Base-by-base conservation (phyloP, 1,140 invertebrate species). In the Lanistes nyassanus region DNA sequence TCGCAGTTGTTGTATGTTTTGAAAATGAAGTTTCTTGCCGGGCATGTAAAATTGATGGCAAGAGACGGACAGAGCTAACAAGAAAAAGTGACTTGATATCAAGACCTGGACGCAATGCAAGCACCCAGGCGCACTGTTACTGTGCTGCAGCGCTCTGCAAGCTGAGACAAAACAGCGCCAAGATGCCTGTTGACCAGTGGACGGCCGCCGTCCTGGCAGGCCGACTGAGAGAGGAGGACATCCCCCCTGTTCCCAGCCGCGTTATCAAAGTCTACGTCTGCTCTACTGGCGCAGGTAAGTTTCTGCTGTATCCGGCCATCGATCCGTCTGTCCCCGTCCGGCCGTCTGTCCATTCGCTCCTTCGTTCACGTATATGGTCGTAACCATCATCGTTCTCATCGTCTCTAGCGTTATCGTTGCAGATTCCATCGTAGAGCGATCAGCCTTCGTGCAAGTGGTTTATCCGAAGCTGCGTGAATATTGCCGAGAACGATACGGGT, bases 381-480 rank as follows among this genome's bases (percentile, higher is more conserved):
- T 37, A 47, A 42, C 56, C 23, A 56, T 26, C 26, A 31, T 19
- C 31, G 55, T 11, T 56, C 3, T 47, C 47, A 11, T 5, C 47
- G 26, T 69, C 1, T 26, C n/a, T 13, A 60, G 23, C 11, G 3
- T 23, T 34, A 26, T 65, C 42, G 39, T 81, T 90, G 73, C 62
- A 87, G 85, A 87, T 72, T 82, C 81, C 5, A 72, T 80, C 37
- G 79, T 81, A 16, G 87, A 88, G 66, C 74, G 86, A 39, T 82
- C 84, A 67, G 75, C 76, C 13, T 80, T 88, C 23, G 77, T 86
- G 5, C 74, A 81, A 36, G 65, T 74, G 23, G 84, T 86, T 13
- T 86, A 86, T 60, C 86, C 87, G n/a, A 75, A 79, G 34, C 74
- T 88, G 0, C 74, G 84, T 74, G 79, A 85, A 23, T 85, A 86